Base-by-base conservation (phyloP, 2,113 vertebrate species). In the Dipodomys merriami region DNA sequence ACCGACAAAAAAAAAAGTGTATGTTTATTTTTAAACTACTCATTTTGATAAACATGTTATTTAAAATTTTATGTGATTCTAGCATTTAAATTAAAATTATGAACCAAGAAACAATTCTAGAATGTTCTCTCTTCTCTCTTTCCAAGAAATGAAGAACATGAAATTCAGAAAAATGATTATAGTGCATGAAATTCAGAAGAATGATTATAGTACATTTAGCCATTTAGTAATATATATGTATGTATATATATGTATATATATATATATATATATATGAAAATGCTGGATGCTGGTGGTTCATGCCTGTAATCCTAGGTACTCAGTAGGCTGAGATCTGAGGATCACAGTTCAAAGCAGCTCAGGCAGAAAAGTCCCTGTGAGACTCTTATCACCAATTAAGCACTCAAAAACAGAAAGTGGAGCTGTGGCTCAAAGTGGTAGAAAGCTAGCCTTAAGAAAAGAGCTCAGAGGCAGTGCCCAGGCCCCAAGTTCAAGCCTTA, bases 11-110 rank as follows among this genome's bases (percentile, higher is more conserved):
- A 39, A 39, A 39, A 39, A 39, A 39, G 39, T 39, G 6, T 39
- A 39, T 39, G 39, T 39, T 39, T 39, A 39, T 39, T 39, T 39
- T 39, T 93, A 30, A 90, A 90, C 18, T 8, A 87, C 18, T 82
- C 80, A 74, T 81, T 90, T 90, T 62, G 1, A 10, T 76, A 4
- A 4, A 72, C 0, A 46, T 1, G 33, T 62, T 87, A 53, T 88
- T 91, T 93, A 81, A 29, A 64, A 88, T 90, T 90, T 39, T 93
- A 65, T 85, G 44, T 83, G 53, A 91, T 82, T 64, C 67, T 93
- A 94, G 78, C 22, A 53, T 78, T 64, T 22, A 82, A 72, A n/a
- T 74, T 88, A 29, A 92, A 85, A 90, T 73, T 49, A 64, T 71
- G 19, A 96, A 79, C 57, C 79, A 90, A 71, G 12, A 90, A 95